Evolutionary conservation across 2,888 invertebrate species (phyloP), one percentile per base, ranked within the genome.

Genomic region (Cerceris rybyensis): DNA sequence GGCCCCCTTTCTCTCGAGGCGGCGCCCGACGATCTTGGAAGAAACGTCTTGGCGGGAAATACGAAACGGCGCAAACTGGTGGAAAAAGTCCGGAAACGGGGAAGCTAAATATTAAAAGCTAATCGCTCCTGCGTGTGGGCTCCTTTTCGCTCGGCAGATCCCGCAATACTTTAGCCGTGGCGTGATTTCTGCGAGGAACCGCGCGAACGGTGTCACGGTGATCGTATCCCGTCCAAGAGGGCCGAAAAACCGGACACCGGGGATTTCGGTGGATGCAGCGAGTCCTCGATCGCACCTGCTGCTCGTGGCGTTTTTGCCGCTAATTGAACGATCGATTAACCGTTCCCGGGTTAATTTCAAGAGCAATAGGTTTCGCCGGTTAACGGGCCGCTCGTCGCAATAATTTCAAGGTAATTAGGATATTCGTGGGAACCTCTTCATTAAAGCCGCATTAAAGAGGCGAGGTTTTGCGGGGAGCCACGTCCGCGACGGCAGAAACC

Each of bases 361-460:
- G 41, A 28, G 64, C 58, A 71, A 65, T 75, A 55, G 66, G 67
- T 75, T 63, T 46, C 74, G 71, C 16, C 58, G 54, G 65, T 82
- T 64, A 72, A 66, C 82, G 70, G 70, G 28, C 28, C 54, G 13
- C 68, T 66, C 57, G 70, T 74, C 68, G 57, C 42, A 65, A 76
- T 69, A 67, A 84, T 77, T 84, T 63, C 76, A 57, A 52, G 84
- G 75, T 79, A 84, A 84, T 84, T 84, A 77, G 84, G 70, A 82
- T 78, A 81, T 79, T 73, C 81, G 84, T 84, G 82, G 75, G 84
- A 84, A 83, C 63, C 69, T 72, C 68, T 84, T 80, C 70, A 78
- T 84, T 84, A 84, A 75, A 75, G 54, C 60, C 59, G 70, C 70
- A 70, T 84, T 77, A 80, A 83, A 68, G 72, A 55, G 39, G 55